Conservation (phyloP, 2,888 invertebrate species). For the Caenorhabditis sp. region DNA sequence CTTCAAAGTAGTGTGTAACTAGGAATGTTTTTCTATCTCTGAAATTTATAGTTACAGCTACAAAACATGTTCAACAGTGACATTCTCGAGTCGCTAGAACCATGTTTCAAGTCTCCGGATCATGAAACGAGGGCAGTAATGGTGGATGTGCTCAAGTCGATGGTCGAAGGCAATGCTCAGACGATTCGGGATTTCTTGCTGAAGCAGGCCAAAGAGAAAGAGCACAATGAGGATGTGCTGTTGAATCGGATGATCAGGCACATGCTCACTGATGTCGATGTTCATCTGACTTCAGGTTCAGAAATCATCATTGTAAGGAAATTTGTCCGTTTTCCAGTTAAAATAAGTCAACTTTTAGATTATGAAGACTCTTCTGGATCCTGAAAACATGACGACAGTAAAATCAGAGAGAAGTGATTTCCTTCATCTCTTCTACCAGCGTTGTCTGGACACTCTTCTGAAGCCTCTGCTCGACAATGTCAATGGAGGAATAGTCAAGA, state of each 20-base stretch:
- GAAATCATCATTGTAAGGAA: constrained; percentile 88
- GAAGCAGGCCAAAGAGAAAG: constrained; percentile 87
- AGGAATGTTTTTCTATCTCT: background rate
- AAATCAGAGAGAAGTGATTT: constrained; percentile 98
- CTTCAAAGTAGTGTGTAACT: constrained; percentile 85
- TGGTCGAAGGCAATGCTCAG: constrained; percentile 97
- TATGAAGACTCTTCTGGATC: constrained; percentile 73
- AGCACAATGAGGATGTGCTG: constrained; percentile 87
- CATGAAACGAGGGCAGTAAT: constrained; percentile 94
- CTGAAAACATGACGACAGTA: constrained; percentile 75
- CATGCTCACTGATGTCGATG: constrained; percentile 94
- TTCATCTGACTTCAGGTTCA: constrained; percentile 94
- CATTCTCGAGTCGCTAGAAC: constrained; percentile 76
- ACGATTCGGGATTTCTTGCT: constrained; percentile 96
- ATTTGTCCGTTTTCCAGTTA: constrained; percentile 1
- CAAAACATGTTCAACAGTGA: constrained; percentile 74
- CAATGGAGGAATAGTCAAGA: constrained; percentile 62
- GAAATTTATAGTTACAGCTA: constrained; percentile 47
- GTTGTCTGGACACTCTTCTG: constrained; percentile 95
- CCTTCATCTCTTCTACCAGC: constrained; percentile 97
- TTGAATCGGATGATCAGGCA: constrained; percentile 97
- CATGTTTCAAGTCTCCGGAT: constrained; percentile 84
- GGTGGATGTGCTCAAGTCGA: constrained; percentile 92
- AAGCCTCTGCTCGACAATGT: constrained; percentile 96
- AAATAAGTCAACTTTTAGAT: constrained; percentile 51